Base-by-base conservation (phyloP, 2,888 invertebrate genomes). In the Amorpha juglandis region DNA sequence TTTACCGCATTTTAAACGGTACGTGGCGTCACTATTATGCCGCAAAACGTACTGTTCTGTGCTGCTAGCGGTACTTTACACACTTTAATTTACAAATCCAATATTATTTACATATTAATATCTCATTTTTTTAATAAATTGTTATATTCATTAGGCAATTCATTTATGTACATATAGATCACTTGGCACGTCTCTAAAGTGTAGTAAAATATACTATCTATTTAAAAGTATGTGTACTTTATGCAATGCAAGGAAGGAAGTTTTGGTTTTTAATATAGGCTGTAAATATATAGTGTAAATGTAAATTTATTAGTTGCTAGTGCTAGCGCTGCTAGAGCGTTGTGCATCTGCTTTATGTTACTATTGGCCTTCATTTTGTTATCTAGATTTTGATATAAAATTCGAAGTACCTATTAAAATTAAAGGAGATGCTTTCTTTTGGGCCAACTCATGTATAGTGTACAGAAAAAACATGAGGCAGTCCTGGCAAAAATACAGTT, bases 281-380 rank as follows among this genome's bases (percentile, higher is more conserved):
- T 47, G 7, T 47, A 9, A 14, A 47, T 47, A 14, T 47, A n/a
- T 47, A 45, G 2, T 14, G 1, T 55, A 16, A 55, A 55, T 55
- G 8, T 16, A 38, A 55, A 55, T 55, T 55, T 55, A 55, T 55
- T 55, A 16, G 16, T 16, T 55, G 35, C 16, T 38, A 27, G 27
- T 27, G 1, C 27, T 27, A 27, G 2, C 27, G 4, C 2, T 27
- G 27, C 27, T 27, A 55, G 35, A 9, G 55, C 16, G 38, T 2
- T n/a, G 16, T 35, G 16, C 16, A 9, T 55, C 55, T 55, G 55
- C 16, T 55, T 55, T 38, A 35, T n/a, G 55, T 55, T 55, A 55
- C 38, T 35, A n/a, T 16, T 16, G 38, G 16, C 55, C 55, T 55
- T 55, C 55, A 16, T 55, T 55, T 55, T 38, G 16, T 35, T 14